A percentile compares a stretch with the other conserved stretches of the same genome.
Evolutionary conservation across 2,888 invertebrate genomes (phyloP).

Genomic region (Polia nebulosa): DNA sequence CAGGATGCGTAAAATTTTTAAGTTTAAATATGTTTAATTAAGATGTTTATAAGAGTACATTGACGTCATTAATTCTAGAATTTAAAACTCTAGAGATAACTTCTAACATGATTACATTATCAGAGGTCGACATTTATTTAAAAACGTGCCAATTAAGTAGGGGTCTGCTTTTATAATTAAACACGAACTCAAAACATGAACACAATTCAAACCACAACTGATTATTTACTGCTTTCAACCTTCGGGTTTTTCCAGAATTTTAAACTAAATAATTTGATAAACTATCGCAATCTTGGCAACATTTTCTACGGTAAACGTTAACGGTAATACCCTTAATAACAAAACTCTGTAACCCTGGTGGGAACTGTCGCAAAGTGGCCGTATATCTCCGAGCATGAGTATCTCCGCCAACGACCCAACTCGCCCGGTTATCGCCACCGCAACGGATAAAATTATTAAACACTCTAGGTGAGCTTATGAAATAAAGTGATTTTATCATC

Average conservation of each 20-base stretch:
- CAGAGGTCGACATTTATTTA: constrained; percentile 19
- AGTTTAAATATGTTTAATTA: background rate
- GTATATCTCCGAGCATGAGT: constrained; percentile 69
- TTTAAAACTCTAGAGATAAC: constrained; percentile 15
- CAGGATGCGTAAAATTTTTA: background rate
- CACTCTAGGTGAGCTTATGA: constrained; percentile 53
- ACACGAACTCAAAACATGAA: constrained; percentile 17
- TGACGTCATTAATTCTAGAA: constrained; percentile 2
- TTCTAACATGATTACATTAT: background rate
- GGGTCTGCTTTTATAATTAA: constrained; percentile 10
- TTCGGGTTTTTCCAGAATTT: constrained; percentile 31
- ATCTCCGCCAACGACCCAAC: constrained; percentile 69
- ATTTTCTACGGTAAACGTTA: constrained; percentile 44
- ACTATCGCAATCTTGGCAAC: constrained; percentile 47
- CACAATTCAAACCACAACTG: constrained; percentile 22
- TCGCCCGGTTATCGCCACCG: constrained; percentile 66
- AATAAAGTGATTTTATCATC: constrained; percentile 63
- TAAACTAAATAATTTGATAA: constrained; percentile 42
- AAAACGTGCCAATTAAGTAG: constrained; percentile 15
- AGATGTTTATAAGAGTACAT: background rate
- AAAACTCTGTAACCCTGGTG: constrained; percentile 58
- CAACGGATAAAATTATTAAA: constrained; percentile 71
- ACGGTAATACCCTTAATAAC: constrained; percentile 48
- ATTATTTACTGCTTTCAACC: constrained; percentile 10
- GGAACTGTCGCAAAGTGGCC: constrained; percentile 69